phyloP scores from a whole-genome alignment of 1,140 invertebrate genomes.

The Orchestia grillus region DNA sequence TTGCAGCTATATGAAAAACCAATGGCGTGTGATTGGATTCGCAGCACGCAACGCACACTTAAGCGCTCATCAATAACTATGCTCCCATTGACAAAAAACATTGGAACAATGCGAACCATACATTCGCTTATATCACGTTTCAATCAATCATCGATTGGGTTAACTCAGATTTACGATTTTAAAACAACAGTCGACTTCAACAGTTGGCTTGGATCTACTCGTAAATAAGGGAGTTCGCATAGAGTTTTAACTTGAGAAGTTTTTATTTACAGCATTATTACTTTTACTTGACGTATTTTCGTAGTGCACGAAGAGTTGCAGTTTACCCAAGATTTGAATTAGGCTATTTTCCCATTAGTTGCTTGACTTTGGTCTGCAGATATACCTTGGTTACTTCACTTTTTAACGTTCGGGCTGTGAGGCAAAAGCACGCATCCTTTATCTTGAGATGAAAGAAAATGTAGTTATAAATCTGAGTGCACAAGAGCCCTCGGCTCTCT shows the following conservation, averaged over 20 bases:
- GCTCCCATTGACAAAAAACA: background rate
- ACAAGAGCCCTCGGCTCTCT: background rate
- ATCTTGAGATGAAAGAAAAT: constrained; percentile 10
- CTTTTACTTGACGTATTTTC: background rate
- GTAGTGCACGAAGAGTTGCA: background rate
- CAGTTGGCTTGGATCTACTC: background rate
- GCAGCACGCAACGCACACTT: background rate
- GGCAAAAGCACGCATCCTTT: background rate
- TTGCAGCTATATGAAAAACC: background rate
- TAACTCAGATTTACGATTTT: background rate
- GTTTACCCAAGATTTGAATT: background rate
- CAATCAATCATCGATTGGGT: background rate
- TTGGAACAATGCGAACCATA: background rate
- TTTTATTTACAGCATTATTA: background rate
- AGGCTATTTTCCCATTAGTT: background rate
- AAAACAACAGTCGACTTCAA: background rate
- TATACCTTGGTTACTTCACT: background rate
- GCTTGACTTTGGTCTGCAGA: background rate
- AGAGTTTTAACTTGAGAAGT: background rate
- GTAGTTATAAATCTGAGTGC: background rate
- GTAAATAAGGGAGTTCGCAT: background rate
- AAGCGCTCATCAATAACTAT: background rate
- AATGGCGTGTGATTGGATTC: background rate
- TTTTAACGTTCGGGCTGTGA: background rate
- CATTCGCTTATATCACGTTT: background rate